These are phyloP conservation scores for Xanthostigma xanthostigma DNA, from an alignment of 2,888 invertebrate species.

Conservation along the genomic window DNA sequence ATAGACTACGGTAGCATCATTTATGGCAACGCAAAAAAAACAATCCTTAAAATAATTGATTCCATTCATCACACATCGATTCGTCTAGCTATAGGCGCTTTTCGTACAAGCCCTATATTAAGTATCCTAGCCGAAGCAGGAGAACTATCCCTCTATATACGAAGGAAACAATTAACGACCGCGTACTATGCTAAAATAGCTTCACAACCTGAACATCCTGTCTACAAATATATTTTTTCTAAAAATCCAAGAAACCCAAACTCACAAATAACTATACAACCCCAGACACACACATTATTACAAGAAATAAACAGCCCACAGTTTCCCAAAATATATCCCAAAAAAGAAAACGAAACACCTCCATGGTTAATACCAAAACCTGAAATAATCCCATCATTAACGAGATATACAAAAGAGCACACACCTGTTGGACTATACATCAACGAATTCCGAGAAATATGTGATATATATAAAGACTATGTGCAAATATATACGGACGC, in stretches of 20 bases:
- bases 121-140: neutral
- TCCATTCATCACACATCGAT: constrained; percentile 1
- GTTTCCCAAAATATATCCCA: neutral
- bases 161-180: constrained; percentile 1
- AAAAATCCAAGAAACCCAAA: neutral
- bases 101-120: constrained; percentile 1
- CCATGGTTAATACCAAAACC: constrained; percentile 1
- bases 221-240: neutral
- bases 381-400: neutral
- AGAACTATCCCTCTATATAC: neutral
- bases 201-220: neutral
- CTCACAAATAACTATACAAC: neutral
- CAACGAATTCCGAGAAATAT: neutral
- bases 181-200: neutral
- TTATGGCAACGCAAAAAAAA: neutral
- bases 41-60: neutral
- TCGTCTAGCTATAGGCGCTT: constrained; percentile 1
- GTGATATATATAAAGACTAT: neutral
- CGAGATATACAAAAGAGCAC: neutral
- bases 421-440: neutral
- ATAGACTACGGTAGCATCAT: constrained; percentile 4
- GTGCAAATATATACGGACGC: constrained; percentile 1
- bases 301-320: neutral
- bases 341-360: neutral
- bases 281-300: too few species aligned